These are phyloP conservation scores for Dastarcus helophoroides DNA, from an alignment of 2,888 invertebrate species.

Conservation along the genomic window DNA sequence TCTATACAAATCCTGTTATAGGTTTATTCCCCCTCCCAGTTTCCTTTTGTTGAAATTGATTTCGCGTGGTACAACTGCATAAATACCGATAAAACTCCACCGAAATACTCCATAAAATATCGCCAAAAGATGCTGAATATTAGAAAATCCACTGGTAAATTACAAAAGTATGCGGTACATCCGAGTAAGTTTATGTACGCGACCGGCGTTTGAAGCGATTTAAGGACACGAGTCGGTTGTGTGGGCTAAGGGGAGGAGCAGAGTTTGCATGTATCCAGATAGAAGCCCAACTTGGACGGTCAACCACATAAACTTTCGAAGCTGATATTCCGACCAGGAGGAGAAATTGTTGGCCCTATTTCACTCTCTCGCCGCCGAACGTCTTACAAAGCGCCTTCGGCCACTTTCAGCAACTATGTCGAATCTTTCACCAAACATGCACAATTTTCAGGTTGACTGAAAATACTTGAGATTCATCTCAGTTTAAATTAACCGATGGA, in stretches of 20 bases:
- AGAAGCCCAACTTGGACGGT: conserved; percentile 35
- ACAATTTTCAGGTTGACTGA: conserved; percentile 32
- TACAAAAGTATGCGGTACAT: too few relatives aligned
- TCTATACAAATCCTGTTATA: too few relatives aligned
- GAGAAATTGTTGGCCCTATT: too few relatives aligned
- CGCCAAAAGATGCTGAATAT: too few relatives aligned
- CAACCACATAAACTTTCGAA: conserved; percentile 39
- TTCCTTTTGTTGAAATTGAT: too few relatives aligned
- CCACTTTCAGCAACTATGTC: conserved; percentile 35
- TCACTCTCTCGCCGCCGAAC: conserved; percentile 29
- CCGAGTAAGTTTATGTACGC: neutral
- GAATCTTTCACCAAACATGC: conserved; percentile 35
- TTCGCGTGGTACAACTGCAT: too few relatives aligned
- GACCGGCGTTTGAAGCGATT: neutral
- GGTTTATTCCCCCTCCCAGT: too few relatives aligned
- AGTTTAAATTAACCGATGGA: too few relatives aligned
- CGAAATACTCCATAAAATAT: too few relatives aligned
- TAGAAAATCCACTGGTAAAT: too few relatives aligned
- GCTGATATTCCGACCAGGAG: conserved; percentile 32
- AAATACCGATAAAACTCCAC: too few relatives aligned
- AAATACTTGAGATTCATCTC: conserved; percentile 25
- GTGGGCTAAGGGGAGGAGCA: conserved; percentile 19
- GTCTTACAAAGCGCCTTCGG: conserved; percentile 28
- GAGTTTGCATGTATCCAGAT: conserved; percentile 34
- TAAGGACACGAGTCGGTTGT: too few relatives aligned